Evolutionary conservation across 1,140 invertebrate genomes (phyloP).

Genomic region (Drosophila kikkawai): DNA sequence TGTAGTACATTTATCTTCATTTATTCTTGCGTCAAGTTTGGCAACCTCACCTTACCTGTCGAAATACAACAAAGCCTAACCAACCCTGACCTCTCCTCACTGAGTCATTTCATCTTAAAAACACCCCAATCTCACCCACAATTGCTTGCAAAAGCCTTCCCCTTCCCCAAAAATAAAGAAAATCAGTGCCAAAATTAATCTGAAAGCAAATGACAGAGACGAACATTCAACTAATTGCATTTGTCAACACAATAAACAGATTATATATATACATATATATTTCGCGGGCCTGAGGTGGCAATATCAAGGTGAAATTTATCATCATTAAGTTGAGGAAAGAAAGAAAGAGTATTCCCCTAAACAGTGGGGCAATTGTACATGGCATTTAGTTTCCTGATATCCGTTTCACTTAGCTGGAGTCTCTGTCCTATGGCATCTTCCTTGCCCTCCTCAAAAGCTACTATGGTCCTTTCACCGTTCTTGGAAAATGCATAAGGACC

Average conservation of each 20-base stretch:
- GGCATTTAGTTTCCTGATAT: constrained; percentile 87
- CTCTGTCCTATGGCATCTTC: constrained; percentile 87
- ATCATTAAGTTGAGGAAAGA: constrained; percentile 25
- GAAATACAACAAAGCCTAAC: constrained; percentile 5
- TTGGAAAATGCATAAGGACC: constrained; percentile 89
- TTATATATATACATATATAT: constrained; percentile 24
- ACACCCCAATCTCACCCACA: constrained; percentile 5
- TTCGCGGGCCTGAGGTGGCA: not conserved
- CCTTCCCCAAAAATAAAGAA: not conserved
- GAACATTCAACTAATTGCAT: constrained; percentile 35
- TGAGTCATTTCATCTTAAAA: not conserved
- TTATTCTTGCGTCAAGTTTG: not conserved
- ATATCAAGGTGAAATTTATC: constrained; percentile 32
- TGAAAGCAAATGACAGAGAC: constrained; percentile 21
- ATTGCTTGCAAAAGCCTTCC: not conserved
- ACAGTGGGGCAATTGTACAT: constrained; percentile 87
- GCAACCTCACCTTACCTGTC: not conserved
- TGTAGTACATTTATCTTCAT: constrained; percentile 19
- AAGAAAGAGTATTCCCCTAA: not conserved
- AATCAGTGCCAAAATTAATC: constrained; percentile 22
- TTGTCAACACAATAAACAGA: constrained; percentile 46
- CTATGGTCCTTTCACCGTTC: constrained; percentile 90
- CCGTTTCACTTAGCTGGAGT: constrained; percentile 87
- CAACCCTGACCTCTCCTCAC: not conserved
- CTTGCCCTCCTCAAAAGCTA: constrained; percentile 80